Conservation (phyloP, 2,113 vertebrate species). For the Aix galericulata region DNA sequence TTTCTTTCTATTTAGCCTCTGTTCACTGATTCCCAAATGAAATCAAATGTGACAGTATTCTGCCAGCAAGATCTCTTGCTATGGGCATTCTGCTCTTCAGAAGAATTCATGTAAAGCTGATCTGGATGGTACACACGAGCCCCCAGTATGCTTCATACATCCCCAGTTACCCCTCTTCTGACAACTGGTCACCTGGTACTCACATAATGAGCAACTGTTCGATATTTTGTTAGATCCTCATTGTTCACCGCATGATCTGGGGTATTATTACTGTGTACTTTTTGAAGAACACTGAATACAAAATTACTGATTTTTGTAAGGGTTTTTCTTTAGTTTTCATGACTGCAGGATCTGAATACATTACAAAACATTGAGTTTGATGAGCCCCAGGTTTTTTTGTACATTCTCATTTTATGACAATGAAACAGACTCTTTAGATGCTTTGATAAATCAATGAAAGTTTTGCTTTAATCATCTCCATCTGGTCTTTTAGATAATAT, state of each 20-base stretch:
- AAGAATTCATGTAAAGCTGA: not conserved
- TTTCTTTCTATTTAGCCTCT: not conserved
- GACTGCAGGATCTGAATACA: not conserved
- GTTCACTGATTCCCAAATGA: not conserved
- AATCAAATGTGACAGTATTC: not conserved
- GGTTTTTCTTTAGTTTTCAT: not conserved
- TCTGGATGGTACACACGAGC: not conserved
- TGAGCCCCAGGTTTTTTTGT: not conserved
- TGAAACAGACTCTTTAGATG: not conserved
- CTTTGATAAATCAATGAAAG: not conserved
- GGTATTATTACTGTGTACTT: not conserved
- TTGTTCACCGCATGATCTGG: not conserved
- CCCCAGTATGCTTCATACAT: not conserved
- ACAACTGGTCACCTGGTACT: not conserved
- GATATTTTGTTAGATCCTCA: not conserved
- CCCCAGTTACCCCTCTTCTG: not conserved
- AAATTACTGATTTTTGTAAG: not conserved
- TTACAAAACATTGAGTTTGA: not conserved
- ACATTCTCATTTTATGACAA: not conserved
- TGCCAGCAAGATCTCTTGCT: not conserved
- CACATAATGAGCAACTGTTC: not conserved
- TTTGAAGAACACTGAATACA: not conserved
- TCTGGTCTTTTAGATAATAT: not conserved
- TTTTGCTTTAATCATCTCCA: not conserved
- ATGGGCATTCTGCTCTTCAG: not conserved